Evolutionary conservation across 2,113 vertebrate species (phyloP).

Genomic region (Circaetus cinerascens): DNA sequence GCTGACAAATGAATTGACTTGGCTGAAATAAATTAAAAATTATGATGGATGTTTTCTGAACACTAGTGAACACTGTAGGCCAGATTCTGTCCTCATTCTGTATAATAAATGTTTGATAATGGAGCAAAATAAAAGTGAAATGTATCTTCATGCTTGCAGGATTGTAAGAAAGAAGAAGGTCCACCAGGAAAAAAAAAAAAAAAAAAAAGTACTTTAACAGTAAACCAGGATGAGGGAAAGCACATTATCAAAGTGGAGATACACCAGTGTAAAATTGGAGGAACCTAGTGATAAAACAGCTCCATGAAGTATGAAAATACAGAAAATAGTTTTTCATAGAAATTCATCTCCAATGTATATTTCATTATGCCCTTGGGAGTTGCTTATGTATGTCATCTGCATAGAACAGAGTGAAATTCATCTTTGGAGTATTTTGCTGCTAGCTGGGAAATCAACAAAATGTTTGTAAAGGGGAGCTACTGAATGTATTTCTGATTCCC

Average conservation of each 20-base stretch:
- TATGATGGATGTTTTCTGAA: background rate
- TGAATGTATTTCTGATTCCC: background rate
- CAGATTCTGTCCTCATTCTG: background rate
- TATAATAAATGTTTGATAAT: background rate
- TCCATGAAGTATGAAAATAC: background rate
- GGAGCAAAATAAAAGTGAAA: background rate
- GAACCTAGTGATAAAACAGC: background rate
- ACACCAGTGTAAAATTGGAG: background rate
- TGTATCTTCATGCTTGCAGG: fast-evolving
- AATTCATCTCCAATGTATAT: background rate
- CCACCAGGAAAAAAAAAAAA: background rate
- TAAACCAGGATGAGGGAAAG: background rate
- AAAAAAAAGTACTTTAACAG: background rate
- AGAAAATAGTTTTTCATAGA: background rate
- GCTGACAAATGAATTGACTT: background rate
- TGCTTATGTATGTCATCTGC: background rate
- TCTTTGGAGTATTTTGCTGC: background rate
- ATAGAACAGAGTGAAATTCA: background rate
- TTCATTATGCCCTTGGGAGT: background rate
- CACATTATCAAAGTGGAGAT: background rate
- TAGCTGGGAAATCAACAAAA: background rate
- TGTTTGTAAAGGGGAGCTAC: background rate
- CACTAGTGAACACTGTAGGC: background rate
- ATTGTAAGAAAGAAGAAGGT: background rate
- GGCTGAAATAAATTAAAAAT: background rate